Evolutionary conservation across 2,888 invertebrate species (phyloP).

Genomic region (Drosophila flavopinicola): DNA sequence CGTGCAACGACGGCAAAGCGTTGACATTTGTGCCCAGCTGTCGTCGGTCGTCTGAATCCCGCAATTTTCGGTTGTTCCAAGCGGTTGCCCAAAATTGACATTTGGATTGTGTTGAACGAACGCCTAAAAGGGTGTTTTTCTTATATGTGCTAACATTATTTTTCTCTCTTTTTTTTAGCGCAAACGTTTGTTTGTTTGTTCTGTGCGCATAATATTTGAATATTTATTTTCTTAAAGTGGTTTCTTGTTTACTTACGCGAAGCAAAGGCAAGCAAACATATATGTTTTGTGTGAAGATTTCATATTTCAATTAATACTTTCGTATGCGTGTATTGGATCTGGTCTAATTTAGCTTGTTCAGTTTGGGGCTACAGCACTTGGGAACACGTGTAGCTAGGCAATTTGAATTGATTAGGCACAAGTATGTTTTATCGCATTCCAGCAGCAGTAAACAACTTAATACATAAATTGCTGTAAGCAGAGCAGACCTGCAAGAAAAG

Average conservation of each 20-base stretch:
- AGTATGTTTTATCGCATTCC: slow-evolving; percentile 13
- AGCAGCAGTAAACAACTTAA: slow-evolving; percentile 32
- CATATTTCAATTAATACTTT: not conserved
- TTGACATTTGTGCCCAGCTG: slow-evolving; percentile 62
- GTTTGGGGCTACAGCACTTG: not conserved
- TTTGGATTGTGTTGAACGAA: slow-evolving; percentile 12
- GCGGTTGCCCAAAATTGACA: slow-evolving; percentile 55
- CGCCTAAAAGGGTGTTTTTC: slow-evolving; percentile 22
- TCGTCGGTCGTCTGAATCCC: slow-evolving; percentile 33
- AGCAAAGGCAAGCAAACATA: not conserved
- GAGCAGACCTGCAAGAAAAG: slow-evolving; percentile 3
- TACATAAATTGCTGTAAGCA: slow-evolving; percentile 46
- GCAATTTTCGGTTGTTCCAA: slow-evolving; percentile 58
- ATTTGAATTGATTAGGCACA: slow-evolving; percentile 51
- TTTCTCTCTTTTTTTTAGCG: slow-evolving; percentile 4
- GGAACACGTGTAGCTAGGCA: slow-evolving; percentile 27
- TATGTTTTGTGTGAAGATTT: not conserved
- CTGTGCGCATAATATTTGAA: slow-evolving; percentile 34
- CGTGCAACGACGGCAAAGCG: slow-evolving; percentile 35
- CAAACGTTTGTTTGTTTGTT: slow-evolving; percentile 19
- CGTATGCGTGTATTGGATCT: not conserved
- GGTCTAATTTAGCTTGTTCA: too few relatives aligned
- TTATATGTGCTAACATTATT: slow-evolving; percentile 3
- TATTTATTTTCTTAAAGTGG: slow-evolving; percentile 17
- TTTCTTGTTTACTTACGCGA: slow-evolving; percentile 2